Evolutionary conservation across 1,140 invertebrate genomes (phyloP).

Genomic region (Ctenoplectra terminalis): DNA sequence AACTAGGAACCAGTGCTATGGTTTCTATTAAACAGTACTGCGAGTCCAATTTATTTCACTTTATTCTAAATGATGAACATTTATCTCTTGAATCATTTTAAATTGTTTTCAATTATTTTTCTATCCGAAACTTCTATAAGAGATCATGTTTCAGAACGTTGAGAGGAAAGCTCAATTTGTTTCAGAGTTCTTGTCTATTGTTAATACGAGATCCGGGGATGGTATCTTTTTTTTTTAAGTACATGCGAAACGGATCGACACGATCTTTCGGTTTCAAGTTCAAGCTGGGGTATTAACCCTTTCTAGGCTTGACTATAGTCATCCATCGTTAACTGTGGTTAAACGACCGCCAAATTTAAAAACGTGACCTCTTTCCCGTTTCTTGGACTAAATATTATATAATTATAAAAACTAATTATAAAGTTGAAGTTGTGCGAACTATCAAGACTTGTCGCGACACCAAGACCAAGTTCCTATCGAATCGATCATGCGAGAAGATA

Average conservation of each 20-base stretch:
- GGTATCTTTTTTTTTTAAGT: background rate
- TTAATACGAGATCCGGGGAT: background rate
- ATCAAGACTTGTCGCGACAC: conserved; percentile 46
- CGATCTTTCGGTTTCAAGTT: background rate
- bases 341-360: too few species aligned
- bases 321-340: too few species aligned
- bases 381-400: too few species aligned
- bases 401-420: too few species aligned
- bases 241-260: background rate
- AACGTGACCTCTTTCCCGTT: too few species aligned
- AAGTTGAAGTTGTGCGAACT: too few species aligned
- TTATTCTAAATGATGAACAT: background rate
- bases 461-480: conserved; percentile 39
- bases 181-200: background rate
- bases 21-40: too few species aligned
- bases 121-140: background rate
- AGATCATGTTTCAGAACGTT: background rate
- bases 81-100: too few species aligned
- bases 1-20: too few species aligned
- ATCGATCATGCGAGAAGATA: conserved; percentile 35
- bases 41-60: too few species aligned
- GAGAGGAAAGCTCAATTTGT: background rate
- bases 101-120: too few species aligned
- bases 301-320: background rate
- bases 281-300: background rate